Conservation (phyloP, 2,888 invertebrate genomes). For the Lasioglossum pauxillum region DNA sequence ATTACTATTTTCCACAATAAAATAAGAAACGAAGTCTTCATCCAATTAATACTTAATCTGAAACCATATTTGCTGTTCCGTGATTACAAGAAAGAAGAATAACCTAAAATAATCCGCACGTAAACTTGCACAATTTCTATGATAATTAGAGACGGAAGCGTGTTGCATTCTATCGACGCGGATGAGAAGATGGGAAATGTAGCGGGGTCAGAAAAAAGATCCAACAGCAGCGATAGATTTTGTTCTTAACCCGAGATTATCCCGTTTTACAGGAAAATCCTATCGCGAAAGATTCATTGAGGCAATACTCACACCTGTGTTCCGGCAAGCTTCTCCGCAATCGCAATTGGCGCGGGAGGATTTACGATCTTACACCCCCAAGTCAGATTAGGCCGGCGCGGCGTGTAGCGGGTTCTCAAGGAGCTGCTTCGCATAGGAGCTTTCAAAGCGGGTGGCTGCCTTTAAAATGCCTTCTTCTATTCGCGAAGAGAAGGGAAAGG, state of each 20-base stretch:
- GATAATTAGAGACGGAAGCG: conserved; percentile 6
- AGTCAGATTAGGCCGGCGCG: conserved; percentile 69
- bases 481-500: conserved; percentile 21
- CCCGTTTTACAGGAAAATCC: conserved; percentile 63
- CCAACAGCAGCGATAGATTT: conserved; percentile 50
- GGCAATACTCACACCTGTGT: conserved; percentile 71
- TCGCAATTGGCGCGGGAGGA: conserved; percentile 71
- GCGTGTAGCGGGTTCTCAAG: conserved; percentile 52
- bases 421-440: conserved; percentile 51
- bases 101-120: too few relatives aligned
- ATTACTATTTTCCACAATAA: neutral
- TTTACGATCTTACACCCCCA: conserved; percentile 70
- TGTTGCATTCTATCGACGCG: neutral
- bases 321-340: conserved; percentile 58
- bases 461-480: conserved; percentile 59
- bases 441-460: conserved; percentile 61
- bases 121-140: neutral
- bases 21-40: neutral
- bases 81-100: neutral
- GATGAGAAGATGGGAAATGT: neutral
- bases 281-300: conserved; percentile 72
- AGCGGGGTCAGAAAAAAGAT: conserved; percentile 34
- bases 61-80: neutral
- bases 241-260: conserved; percentile 62
- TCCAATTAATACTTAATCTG: neutral